Base-by-base conservation (phyloP, 2,888 invertebrate species). In the Creontiades dilutus region DNA sequence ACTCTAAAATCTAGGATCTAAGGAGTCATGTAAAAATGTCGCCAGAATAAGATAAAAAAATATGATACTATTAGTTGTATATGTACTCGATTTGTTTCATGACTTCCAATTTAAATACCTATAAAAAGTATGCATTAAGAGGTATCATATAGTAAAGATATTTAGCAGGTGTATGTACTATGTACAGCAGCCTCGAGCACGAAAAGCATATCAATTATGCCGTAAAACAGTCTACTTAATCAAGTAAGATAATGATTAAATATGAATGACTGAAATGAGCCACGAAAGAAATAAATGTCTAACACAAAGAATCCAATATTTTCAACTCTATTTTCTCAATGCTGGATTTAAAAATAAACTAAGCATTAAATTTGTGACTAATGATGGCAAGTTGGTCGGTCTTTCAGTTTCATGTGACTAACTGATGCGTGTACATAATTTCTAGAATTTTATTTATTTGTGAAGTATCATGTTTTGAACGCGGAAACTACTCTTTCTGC, bases 1-100 rank as follows among this genome's bases (percentile, higher is more conserved):
- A 98, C 93, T 96, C 96, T 91, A 97, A 97, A 93, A 93, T 91
- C 55, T 91, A 86, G 90, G 52, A 52, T 52, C 2, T 48, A 81
- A 76, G 14, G 78, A 80, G 78, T 80, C 14, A 16, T 37, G 78
- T 5, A 76, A 76, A 37, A 37, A n/a, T 46, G 37, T 37, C 78
- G 46, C 19, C 47, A 46, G 78, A 47, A 47, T 80, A 47, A 47
- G 68, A 37, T 80, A 80, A 80, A 46, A 37, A 46, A n/a, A n/a
- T n/a, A 76, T 27, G 28, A 28, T 80, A 80, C 37, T 85, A 28
- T 57, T 85, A 55, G 55, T 28, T 85, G 85, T 85, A 57, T 85
- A 23, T 55, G 37, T 85, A 85, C n/a, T 13, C 68, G 27, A 68
- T 68, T 68, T 68, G 23, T 68, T 82, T 82, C 27, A 82, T 48